These are phyloP conservation scores for Oophaga pumilio DNA, from an alignment of 2,113 vertebrate species.

Conservation along the genomic window DNA sequence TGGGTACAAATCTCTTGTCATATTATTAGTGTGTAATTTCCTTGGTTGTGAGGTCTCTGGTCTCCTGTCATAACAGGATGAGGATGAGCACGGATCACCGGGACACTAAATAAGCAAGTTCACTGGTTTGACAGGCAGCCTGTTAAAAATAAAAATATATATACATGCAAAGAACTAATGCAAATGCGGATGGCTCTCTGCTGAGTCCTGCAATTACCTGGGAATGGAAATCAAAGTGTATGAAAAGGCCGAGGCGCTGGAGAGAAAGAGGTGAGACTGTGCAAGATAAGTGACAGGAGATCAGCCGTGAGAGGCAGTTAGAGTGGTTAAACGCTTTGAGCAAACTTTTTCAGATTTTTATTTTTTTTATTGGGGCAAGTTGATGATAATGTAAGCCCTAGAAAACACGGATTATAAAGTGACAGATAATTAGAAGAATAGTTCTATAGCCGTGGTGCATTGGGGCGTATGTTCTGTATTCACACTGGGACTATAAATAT, in stretches of 20 bases:
- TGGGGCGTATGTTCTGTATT: not conserved
- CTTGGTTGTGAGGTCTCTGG: conserved; percentile 55
- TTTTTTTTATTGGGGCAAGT: conserved; percentile 19
- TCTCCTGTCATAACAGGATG: conserved; percentile 57
- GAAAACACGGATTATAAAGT: conserved; percentile 7
- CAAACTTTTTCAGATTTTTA: not conserved
- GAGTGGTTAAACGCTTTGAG: conserved; percentile 26
- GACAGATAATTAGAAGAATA: not conserved
- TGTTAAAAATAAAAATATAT: conserved; percentile 60
- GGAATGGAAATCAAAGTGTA: conserved; percentile 53
- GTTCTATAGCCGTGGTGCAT: not conserved
- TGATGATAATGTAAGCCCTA: not conserved
- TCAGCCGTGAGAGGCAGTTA: conserved; percentile 42
- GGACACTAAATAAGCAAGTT: conserved; percentile 56
- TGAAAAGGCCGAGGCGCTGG: conserved; percentile 47
- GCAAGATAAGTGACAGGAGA: conserved; percentile 52
- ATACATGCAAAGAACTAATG: conserved; percentile 56
- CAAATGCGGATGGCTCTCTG: conserved; percentile 47
- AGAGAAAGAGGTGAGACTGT: conserved; percentile 52
- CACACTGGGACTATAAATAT: not conserved
- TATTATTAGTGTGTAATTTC: conserved; percentile 56
- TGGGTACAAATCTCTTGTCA: conserved; percentile 55
- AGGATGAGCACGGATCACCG: conserved; percentile 55
- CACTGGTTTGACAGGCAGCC: conserved; percentile 52
- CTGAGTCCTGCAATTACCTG: conserved; percentile 59